These are phyloP conservation scores for Melanchra persicariae DNA, from an alignment of 2,888 invertebrate genomes.

Conservation along the genomic window DNA sequence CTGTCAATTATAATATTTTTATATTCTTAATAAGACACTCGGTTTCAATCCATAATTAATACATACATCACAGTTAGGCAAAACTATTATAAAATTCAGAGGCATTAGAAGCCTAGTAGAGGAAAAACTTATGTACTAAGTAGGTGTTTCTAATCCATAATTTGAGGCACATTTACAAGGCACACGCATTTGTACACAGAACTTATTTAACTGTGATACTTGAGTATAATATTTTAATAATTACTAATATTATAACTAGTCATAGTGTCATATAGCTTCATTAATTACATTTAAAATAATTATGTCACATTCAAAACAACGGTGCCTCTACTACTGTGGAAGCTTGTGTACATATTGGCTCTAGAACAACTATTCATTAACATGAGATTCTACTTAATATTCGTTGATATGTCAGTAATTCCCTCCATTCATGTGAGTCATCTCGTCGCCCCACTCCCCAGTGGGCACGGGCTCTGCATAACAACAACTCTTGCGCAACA, in stretches of 20 bases:
- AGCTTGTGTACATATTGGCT: slow-evolving; percentile 38
- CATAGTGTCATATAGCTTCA: slow-evolving; percentile 45
- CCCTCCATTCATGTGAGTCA: slow-evolving; percentile 96
- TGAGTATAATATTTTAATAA: slow-evolving; percentile 50
- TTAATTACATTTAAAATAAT: slow-evolving; percentile 45
- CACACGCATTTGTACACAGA: slow-evolving; percentile 61
- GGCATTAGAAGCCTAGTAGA: slow-evolving; percentile 32
- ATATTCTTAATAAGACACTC: slow-evolving; percentile 56
- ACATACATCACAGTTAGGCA: slow-evolving; percentile 50
- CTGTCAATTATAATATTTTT: slow-evolving; percentile 25
- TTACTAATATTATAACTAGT: slow-evolving; percentile 32
- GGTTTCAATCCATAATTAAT: slow-evolving; percentile 42
- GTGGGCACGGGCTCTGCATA: slow-evolving; percentile 93
- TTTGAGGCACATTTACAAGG: slow-evolving; percentile 65
- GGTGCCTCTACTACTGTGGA: slow-evolving; percentile 51
- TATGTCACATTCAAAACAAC: slow-evolving; percentile 39
- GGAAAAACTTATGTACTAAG: slow-evolving; percentile 29
- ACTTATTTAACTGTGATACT: slow-evolving; percentile 30
- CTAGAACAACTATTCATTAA: slow-evolving; percentile 31
- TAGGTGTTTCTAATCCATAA: slow-evolving; percentile 36
- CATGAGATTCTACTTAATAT: slow-evolving; percentile 47
- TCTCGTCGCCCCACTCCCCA: slow-evolving; percentile 97
- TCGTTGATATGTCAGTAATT: slow-evolving; percentile 75
- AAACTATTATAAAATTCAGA: slow-evolving; percentile 31
- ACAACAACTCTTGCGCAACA: slow-evolving; percentile 95